Percentiles rank a stretch among this genome's conserved stretches.
These are phyloP conservation scores for Catajapyx aquilonaris DNA, from an alignment of 1,140 invertebrate genomes.

Conservation along the genomic window DNA sequence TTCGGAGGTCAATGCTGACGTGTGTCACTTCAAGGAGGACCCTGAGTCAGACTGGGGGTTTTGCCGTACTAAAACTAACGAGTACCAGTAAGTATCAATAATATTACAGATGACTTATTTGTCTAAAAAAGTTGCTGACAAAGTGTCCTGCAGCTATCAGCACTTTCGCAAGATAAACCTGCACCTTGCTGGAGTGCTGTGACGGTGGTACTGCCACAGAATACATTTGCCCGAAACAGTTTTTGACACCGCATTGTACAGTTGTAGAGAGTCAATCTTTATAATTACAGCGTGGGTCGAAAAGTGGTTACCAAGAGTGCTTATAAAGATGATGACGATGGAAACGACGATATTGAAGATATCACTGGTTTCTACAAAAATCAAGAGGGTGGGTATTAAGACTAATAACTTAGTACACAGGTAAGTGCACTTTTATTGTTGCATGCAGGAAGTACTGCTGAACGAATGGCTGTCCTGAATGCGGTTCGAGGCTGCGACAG, in stretches of 20 bases:
- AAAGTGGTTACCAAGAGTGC: conserved; percentile 49
- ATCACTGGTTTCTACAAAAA: conserved; percentile 48
- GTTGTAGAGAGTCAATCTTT: neutral
- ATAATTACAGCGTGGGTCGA: conserved; percentile 34
- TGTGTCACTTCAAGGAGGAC: conserved; percentile 43
- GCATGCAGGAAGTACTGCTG: conserved; percentile 27
- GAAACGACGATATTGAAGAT: conserved; percentile 38
- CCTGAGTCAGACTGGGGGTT: conserved; percentile 39
- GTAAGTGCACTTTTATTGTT: too few relatives aligned
- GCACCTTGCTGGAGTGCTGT: too few relatives aligned
- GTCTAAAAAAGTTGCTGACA: too few relatives aligned
- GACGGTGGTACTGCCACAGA: too few relatives aligned
- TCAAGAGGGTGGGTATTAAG: conserved; percentile 26
- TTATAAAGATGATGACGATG: conserved; percentile 29
- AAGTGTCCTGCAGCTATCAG: too few relatives aligned
- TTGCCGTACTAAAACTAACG: conserved; percentile 31
- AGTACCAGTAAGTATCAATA: conserved; percentile 43
- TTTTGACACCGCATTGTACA: too few relatives aligned
- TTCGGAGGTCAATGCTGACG: conserved; percentile 56
- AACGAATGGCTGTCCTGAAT: conserved; percentile 37
- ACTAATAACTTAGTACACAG: neutral
- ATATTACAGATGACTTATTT: too few relatives aligned
- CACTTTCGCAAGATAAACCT: too few relatives aligned
- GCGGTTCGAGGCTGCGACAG: conserved; percentile 33
- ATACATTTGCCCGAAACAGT: too few relatives aligned